phyloP scores from a whole-genome alignment of 2,113 vertebrate genomes.

The Cyphomyrus discorhynchus region DNA sequence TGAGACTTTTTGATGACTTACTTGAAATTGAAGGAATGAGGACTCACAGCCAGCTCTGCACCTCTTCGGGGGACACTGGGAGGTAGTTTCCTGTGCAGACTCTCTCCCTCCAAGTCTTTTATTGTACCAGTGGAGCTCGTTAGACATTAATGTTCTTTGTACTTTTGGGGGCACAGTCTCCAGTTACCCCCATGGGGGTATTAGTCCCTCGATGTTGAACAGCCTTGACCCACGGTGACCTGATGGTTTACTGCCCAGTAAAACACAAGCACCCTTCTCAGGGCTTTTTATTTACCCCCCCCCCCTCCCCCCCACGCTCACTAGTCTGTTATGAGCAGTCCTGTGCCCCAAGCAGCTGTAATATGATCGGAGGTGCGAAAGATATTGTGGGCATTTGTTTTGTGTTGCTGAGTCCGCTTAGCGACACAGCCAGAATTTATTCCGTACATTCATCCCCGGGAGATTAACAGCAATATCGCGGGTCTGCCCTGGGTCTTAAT shows the following conservation, averaged over 20 bases:
- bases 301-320: neutral
- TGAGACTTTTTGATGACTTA: neutral
- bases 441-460: constrained; percentile 44
- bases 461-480: neutral
- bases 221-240: constrained; percentile 39
- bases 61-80: constrained; percentile 17
- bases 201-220: constrained; percentile 42
- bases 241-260: constrained; percentile 58
- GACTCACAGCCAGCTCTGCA: neutral
- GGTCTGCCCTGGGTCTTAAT: neutral
- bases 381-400: constrained; percentile 65
- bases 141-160: constrained; percentile 46
- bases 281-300: constrained; percentile 60
- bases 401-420: constrained; percentile 45
- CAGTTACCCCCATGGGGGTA: constrained; percentile 29
- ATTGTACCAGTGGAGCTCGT: constrained; percentile 41
- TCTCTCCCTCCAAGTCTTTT: constrained; percentile 39
- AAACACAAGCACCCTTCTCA: constrained; percentile 53
- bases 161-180: constrained; percentile 33
- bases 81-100: constrained; percentile 37
- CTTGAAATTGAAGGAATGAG: neutral
- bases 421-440: constrained; percentile 41
- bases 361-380: constrained; percentile 54
- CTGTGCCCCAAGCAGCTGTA: constrained; percentile 35
- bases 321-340: constrained; percentile 40